These are phyloP conservation scores for Drosophila sordidula DNA, from an alignment of 2,888 invertebrate species.

Conservation along the genomic window DNA sequence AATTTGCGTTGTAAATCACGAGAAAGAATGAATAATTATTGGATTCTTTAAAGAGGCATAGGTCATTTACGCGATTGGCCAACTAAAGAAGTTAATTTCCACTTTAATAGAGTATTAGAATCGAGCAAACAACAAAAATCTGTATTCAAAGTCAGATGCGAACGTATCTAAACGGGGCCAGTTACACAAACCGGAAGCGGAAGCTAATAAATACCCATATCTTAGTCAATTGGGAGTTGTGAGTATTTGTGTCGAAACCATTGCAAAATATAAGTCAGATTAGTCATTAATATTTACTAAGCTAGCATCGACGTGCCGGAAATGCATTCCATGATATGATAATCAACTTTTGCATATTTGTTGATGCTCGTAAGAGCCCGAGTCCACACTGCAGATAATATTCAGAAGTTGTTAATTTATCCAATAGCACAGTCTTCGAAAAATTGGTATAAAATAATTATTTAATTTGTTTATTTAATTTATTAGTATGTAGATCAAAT, in stretches of 20 bases:
- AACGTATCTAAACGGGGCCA: neutral
- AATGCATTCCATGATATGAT: conserved; percentile 10
- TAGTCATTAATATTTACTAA: conserved; percentile 19
- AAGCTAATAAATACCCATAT: conserved; percentile 7
- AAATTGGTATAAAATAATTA: no score
- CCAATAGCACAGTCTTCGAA: no score
- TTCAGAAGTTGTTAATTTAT: no score
- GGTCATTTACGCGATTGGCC: no score
- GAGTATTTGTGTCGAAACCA: conserved; percentile 17
- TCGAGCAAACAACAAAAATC: neutral
- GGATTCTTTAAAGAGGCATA: no score
- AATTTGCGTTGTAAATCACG: neutral
- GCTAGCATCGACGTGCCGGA: conserved; percentile 8
- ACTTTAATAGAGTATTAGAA: conserved; percentile 5
- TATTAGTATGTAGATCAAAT: no score
- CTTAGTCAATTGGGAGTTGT: neutral
- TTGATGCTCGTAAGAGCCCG: neutral
- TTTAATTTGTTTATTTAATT: no score
- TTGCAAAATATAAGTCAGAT: neutral
- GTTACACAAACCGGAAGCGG: conserved; percentile 13
- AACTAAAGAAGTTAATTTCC: neutral
- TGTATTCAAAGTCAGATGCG: neutral
- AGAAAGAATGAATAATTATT: no score
- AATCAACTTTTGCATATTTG: neutral
- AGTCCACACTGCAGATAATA: no score